These are phyloP conservation scores for Zosterops hypoxanthus DNA, from an alignment of 2,113 vertebrate genomes.

Conservation along the genomic window DNA sequence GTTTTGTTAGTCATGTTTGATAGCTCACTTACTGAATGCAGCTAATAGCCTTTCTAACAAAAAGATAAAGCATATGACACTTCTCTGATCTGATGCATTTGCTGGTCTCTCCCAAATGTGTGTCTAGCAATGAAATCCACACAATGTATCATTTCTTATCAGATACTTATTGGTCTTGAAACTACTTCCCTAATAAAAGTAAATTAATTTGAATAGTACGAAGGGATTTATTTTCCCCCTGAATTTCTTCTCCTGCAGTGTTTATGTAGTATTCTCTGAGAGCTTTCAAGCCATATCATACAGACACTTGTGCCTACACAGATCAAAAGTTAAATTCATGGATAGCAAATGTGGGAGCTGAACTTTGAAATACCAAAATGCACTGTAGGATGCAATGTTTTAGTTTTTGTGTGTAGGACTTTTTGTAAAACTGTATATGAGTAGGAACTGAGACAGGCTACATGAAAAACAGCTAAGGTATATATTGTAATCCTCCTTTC, in stretches of 20 bases:
- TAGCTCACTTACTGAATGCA: neutral
- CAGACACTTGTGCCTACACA: neutral
- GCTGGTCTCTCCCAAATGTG: neutral
- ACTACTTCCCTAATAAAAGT: neutral
- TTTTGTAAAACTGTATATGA: neutral
- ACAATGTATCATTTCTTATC: neutral
- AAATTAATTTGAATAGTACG: neutral
- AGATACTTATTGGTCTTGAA: neutral
- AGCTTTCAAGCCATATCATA: neutral
- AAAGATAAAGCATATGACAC: neutral
- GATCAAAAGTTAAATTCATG: neutral
- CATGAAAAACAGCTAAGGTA: neutral
- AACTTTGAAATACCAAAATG: neutral
- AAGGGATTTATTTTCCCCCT: neutral
- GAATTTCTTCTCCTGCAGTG: neutral
- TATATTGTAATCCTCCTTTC: neutral
- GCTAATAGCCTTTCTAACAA: neutral
- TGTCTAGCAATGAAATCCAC: neutral
- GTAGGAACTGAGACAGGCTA: neutral
- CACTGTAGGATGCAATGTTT: neutral
- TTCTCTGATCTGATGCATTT: neutral
- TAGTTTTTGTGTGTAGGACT: neutral
- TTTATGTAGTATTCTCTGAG: neutral
- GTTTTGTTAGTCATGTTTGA: neutral
- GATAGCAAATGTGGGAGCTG: neutral